These are phyloP conservation scores for Salvelinus sp. DNA, from an alignment of 2,113 vertebrate genomes.

Conservation along the genomic window DNA sequence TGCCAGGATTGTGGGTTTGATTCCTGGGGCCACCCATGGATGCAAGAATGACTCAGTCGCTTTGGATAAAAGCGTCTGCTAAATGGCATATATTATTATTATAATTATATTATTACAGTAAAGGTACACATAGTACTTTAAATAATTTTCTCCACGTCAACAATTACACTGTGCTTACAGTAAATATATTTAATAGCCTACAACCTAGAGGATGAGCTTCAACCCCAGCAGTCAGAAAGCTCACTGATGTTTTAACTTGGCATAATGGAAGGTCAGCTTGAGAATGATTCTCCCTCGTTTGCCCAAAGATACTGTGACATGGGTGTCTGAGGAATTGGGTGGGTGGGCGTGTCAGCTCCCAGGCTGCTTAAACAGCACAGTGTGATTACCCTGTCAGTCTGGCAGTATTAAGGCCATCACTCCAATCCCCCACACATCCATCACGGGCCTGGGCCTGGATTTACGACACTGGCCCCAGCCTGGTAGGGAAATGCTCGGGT, in stretches of 20 bases:
- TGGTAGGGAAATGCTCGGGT: slow-evolving; percentile 47
- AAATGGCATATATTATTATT: too few species aligned
- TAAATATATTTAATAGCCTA: too few species aligned
- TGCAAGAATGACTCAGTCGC: too few species aligned
- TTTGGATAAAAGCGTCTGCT: too few species aligned
- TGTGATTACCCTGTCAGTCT: slow-evolving; percentile 57
- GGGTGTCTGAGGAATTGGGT: background rate
- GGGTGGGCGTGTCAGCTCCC: background rate
- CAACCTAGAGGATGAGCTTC: too few species aligned
- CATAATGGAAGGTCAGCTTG: slow-evolving; percentile 49
- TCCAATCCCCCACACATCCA: slow-evolving; percentile 49
- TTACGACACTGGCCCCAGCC: slow-evolving; percentile 47
- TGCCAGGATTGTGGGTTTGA: too few species aligned
- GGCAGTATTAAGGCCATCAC: slow-evolving; percentile 53
- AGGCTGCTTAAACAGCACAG: slow-evolving; percentile 55
- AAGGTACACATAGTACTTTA: too few species aligned
- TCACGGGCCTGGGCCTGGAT: slow-evolving; percentile 50
- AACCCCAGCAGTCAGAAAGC: too few species aligned
- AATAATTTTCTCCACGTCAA: too few species aligned
- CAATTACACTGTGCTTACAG: too few species aligned
- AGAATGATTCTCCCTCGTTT: slow-evolving; percentile 18
- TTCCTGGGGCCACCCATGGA: too few species aligned
- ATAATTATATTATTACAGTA: too few species aligned
- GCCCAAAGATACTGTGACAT: slow-evolving; percentile 14
- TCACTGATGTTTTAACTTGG: slow-evolving; percentile 29